These are phyloP conservation scores for Polypedilum pembai DNA, from an alignment of 1,140 invertebrate species.

Conservation along the genomic window DNA sequence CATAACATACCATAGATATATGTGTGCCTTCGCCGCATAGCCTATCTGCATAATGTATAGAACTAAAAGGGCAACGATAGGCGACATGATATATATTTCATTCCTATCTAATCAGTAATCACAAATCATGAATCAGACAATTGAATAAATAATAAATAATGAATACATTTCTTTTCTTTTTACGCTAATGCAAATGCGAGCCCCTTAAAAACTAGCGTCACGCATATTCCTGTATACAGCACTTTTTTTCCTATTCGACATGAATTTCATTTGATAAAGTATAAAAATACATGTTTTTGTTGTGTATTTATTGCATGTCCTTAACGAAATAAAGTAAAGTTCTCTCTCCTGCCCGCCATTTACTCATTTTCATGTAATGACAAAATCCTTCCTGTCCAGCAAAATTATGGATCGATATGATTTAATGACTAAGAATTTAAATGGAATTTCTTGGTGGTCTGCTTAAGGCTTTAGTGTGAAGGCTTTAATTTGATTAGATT, in stretches of 20 bases:
- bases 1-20: constrained; percentile 7
- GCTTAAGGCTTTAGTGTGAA: too few relatives aligned
- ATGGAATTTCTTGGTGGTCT: too few relatives aligned
- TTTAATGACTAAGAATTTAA: too few relatives aligned
- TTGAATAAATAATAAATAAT: constrained; percentile 27
- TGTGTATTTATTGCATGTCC: constrained; percentile 3
- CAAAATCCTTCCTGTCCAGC: background rate
- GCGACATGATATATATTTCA: constrained; percentile 26
- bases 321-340: background rate
- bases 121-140: constrained; percentile 26
- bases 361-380: background rate
- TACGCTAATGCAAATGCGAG: background rate
- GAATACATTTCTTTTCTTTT: constrained; percentile 19
- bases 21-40: background rate
- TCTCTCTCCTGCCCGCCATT: background rate
- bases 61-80: constrained; percentile 1
- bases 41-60: background rate
- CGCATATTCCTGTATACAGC: constrained; percentile 2
- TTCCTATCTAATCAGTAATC: constrained; percentile 24
- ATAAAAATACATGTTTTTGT: too few relatives aligned
- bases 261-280: too few relatives aligned
- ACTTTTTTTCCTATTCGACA: too few relatives aligned
- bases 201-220: constrained; percentile 6
- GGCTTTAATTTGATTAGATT: too few relatives aligned
- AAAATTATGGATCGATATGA: too few relatives aligned